These are phyloP conservation scores for Phoxinus phoxinus DNA, from an alignment of 2,113 vertebrate genomes.

Conservation along the genomic window DNA sequence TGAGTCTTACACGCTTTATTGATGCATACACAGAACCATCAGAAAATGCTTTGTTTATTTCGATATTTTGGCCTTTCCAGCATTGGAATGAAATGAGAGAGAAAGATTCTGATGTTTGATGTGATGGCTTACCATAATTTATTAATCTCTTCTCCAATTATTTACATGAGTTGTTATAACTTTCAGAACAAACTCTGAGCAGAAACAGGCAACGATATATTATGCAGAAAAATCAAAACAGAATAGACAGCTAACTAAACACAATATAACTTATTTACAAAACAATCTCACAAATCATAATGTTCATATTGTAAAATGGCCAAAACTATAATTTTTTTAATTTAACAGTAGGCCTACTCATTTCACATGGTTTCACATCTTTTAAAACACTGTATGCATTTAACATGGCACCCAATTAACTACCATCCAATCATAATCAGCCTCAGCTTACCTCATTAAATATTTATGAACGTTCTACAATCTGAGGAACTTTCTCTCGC, in stretches of 20 bases:
- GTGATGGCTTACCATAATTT: not conserved
- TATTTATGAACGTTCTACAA: not conserved
- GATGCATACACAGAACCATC: not conserved
- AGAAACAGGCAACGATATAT: not conserved
- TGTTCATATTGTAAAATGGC: not conserved
- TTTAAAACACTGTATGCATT: not conserved
- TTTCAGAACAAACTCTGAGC: not conserved
- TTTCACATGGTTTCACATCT: not conserved
- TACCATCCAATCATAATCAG: not conserved
- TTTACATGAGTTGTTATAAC: not conserved
- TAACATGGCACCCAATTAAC: not conserved
- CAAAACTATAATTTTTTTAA: not conserved
- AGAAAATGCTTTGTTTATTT: not conserved
- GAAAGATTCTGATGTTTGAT: not conserved
- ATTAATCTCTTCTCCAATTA: not conserved
- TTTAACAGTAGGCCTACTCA: not conserved
- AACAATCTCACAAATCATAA: not conserved
- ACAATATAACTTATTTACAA: not conserved
- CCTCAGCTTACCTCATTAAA: not conserved
- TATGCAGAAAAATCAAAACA: not conserved
- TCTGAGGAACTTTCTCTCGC: not conserved
- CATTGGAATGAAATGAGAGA: constrained; percentile 12
- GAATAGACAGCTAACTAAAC: not conserved
- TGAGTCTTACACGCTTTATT: not conserved
- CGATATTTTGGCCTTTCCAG: not conserved